These are phyloP conservation scores for Epicampocera succincta DNA, from an alignment of 2,888 invertebrate genomes.

Conservation along the genomic window DNA sequence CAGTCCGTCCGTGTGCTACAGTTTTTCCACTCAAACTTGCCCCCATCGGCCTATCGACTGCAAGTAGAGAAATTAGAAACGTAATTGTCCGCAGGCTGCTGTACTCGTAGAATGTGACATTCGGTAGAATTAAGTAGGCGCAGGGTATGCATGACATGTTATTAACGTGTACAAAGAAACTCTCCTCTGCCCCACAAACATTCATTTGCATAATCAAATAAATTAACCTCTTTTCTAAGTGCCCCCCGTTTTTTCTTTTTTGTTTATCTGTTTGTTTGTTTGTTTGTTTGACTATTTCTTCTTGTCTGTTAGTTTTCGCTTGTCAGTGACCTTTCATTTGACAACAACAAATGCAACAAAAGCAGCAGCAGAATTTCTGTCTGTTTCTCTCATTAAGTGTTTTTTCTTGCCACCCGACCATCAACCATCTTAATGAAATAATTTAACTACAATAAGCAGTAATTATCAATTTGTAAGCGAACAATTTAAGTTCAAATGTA, in stretches of 20 bases:
- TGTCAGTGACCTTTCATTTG: slow-evolving; percentile 54
- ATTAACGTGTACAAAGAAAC: slow-evolving; percentile 43
- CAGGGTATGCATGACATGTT: slow-evolving; percentile 7
- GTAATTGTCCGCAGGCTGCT: slow-evolving; percentile 51
- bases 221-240: slow-evolving; percentile 58
- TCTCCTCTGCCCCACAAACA: slow-evolving; percentile 41
- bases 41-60: background rate
- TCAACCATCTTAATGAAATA: slow-evolving; percentile 43
- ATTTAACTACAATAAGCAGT: slow-evolving; percentile 48
- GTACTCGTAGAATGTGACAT: slow-evolving; percentile 37
- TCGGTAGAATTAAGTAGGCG: slow-evolving; percentile 41
- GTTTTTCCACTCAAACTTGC: background rate
- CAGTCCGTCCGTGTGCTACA: background rate
- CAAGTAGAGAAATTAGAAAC: background rate
- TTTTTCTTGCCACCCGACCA: background rate
- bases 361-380: background rate
- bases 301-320: slow-evolving; percentile 10
- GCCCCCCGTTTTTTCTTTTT: no score
- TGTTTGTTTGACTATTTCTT: slow-evolving; percentile 5
- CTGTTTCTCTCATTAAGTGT: background rate
- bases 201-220: slow-evolving; percentile 66
- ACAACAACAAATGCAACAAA: no score
- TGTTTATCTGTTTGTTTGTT: background rate
- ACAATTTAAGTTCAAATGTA: slow-evolving; percentile 67
- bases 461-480: slow-evolving; percentile 67